Conservation (phyloP, 2,888 invertebrate genomes). For the Drosophila kokeensis region DNA sequence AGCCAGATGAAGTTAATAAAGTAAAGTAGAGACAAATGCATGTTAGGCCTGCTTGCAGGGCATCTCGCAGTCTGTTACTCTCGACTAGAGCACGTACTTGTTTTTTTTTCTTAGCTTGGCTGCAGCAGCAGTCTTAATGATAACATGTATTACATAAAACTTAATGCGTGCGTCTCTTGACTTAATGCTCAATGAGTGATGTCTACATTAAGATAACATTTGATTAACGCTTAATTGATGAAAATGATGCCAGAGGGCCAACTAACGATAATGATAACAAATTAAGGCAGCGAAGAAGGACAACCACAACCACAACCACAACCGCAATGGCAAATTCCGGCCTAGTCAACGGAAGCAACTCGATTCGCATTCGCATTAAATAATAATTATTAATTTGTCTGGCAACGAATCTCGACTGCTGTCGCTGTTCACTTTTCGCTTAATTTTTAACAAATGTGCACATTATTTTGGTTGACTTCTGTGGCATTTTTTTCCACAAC, state of each 20-base stretch:
- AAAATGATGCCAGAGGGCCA: slow-evolving; percentile 60
- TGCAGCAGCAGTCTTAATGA: slow-evolving; percentile 39
- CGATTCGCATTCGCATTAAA: slow-evolving; percentile 41
- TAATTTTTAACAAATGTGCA: slow-evolving; percentile 68
- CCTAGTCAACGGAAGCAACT: slow-evolving; percentile 36
- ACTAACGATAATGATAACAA: slow-evolving; percentile 68
- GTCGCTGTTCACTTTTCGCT: slow-evolving; percentile 38
- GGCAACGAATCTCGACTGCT: slow-evolving; percentile 23
- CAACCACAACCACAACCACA: slow-evolving; percentile 34
- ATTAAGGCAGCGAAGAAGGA: slow-evolving; percentile 52
- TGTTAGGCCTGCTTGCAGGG: neutral
- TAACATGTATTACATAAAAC: slow-evolving; percentile 72
- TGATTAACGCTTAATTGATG: slow-evolving; percentile 71
- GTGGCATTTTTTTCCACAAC: slow-evolving; percentile 16
- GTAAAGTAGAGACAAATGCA: neutral
- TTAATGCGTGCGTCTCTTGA: slow-evolving; percentile 50
- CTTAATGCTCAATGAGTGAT: slow-evolving; percentile 55
- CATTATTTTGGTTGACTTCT: slow-evolving; percentile 51
- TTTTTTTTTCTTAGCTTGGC: neutral
- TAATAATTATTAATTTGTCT: slow-evolving; percentile 57
- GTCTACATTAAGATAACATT: slow-evolving; percentile 75
- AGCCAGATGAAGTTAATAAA: neutral
- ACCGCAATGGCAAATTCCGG: slow-evolving; percentile 3
- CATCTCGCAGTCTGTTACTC: neutral
- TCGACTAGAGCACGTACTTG: neutral